Evolutionary conservation across 2,888 invertebrate genomes (phyloP).

Genomic region (Cryptocheilus praepositus): DNA sequence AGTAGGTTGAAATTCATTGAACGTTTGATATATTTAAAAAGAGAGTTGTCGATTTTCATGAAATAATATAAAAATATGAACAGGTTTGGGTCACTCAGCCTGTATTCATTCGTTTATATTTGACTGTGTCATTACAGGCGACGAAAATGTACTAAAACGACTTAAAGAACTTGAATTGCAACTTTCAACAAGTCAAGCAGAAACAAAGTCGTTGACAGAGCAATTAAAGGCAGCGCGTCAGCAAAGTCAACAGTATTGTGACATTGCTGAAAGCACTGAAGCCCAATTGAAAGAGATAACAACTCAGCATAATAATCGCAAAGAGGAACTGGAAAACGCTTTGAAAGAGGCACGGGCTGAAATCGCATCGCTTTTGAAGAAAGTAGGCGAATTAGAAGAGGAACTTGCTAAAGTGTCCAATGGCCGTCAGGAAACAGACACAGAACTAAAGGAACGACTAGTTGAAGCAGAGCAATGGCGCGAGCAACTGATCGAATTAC

Average conservation of each 20-base stretch:
- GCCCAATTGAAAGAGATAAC: conserved; percentile 83
- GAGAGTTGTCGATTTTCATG: too few relatives aligned
- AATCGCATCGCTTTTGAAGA: conserved; percentile 78
- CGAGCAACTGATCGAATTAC: conserved; percentile 79
- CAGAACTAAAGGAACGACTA: conserved; percentile 76
- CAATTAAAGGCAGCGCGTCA: conserved; percentile 85
- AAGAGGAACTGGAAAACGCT: conserved; percentile 79
- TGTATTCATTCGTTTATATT: conserved; percentile 12
- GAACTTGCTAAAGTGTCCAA: conserved; percentile 83
- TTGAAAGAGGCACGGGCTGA: conserved; percentile 74
- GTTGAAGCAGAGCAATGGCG: conserved; percentile 80
- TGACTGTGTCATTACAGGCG: conserved; percentile 75
- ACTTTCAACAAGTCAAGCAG: conserved; percentile 79
- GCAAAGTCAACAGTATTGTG: conserved; percentile 89
- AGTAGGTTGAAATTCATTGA: too few relatives aligned
- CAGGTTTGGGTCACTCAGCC: too few relatives aligned
- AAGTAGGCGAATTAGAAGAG: conserved; percentile 82
- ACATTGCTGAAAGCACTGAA: conserved; percentile 89
- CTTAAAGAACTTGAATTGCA: conserved; percentile 84
- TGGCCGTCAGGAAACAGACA: conserved; percentile 80
- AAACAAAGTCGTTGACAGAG: conserved; percentile 82
- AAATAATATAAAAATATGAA: too few relatives aligned
- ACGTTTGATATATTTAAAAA: too few relatives aligned
- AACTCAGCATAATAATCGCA: conserved; percentile 78
- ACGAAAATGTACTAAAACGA: conserved; percentile 78